Percentiles rank a stretch among this genome's conserved stretches.
These are phyloP conservation scores for Sycophila sp. DNA, from an alignment of 1,140 invertebrate genomes.

Conservation along the genomic window DNA sequence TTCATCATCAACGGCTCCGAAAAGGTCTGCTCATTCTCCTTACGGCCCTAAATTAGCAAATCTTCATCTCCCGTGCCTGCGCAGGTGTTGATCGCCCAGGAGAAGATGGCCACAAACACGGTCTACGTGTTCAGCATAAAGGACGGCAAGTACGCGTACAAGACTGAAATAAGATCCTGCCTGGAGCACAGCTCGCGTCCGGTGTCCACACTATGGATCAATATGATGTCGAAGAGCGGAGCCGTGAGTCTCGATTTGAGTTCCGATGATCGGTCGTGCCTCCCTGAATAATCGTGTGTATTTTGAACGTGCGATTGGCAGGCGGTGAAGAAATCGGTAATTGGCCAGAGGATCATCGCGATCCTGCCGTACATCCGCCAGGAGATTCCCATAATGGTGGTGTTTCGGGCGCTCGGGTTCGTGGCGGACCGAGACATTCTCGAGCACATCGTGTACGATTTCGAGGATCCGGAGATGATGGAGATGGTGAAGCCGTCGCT, in stretches of 20 bases:
- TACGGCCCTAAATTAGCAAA: neutral
- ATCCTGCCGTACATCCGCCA: conserved; percentile 98
- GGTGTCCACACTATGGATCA: conserved; percentile 97
- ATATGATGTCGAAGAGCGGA: conserved; percentile 97
- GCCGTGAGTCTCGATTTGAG: conserved; percentile 58
- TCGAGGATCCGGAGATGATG: conserved; percentile 99
- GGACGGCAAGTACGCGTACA: conserved; percentile 96
- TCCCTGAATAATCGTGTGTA: too few relatives aligned
- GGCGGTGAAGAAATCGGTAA: conserved; percentile 48
- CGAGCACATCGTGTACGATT: conserved; percentile 99
- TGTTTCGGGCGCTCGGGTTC: conserved; percentile 95
- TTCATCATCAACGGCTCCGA: conserved; percentile 97
- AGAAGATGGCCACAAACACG: conserved; percentile 99
- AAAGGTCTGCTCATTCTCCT: conserved; percentile 72
- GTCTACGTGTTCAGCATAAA: conserved; percentile 99
- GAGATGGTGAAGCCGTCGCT: conserved; percentile 99
- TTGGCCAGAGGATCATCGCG: conserved; percentile 89
- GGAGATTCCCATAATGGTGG: conserved; percentile 99
- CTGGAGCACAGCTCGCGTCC: conserved; percentile 92
- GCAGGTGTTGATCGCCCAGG: conserved; percentile 88
- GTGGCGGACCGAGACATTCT: conserved; percentile 98
- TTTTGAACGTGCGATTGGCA: conserved; percentile 23
- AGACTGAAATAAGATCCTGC: conserved; percentile 95
- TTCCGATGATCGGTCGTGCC: too few relatives aligned
- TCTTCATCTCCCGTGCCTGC: neutral